phyloP scores from a whole-genome alignment of 2,113 vertebrate species.

The Mormoops blainvillei region DNA sequence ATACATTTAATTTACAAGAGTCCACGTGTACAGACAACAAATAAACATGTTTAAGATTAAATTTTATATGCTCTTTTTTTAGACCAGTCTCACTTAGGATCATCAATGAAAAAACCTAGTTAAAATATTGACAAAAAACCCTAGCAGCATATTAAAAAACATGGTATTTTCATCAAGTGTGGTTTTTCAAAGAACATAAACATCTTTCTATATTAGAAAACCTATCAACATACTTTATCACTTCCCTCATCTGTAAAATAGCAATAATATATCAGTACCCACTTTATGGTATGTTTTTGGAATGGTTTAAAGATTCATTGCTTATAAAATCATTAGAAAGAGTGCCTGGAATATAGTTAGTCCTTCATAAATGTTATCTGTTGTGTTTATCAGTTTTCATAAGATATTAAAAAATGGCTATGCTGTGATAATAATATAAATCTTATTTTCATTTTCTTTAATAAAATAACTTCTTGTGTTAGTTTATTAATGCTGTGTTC shows the following conservation, averaged over 20 bases:
- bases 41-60: neutral
- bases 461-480: neutral
- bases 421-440: neutral
- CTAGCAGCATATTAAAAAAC: neutral
- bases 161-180: neutral
- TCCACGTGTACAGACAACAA: neutral
- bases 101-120: neutral
- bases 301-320: neutral
- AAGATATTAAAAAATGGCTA: slow-evolving; percentile 3
- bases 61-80: neutral
- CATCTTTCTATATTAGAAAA: neutral
- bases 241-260: neutral
- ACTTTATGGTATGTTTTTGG: neutral
- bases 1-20: neutral
- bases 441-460: slow-evolving; percentile 44
- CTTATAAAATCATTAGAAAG: neutral
- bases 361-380: neutral
- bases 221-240: neutral
- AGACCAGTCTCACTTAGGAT: neutral
- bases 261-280: neutral
- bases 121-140: neutral
- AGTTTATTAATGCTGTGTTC: slow-evolving; percentile 13
- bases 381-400: slow-evolving; percentile 20
- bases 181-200: neutral
- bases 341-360: neutral